Conservation (phyloP, 2,888 invertebrate species). For the Reticulitermes lucifugus region DNA sequence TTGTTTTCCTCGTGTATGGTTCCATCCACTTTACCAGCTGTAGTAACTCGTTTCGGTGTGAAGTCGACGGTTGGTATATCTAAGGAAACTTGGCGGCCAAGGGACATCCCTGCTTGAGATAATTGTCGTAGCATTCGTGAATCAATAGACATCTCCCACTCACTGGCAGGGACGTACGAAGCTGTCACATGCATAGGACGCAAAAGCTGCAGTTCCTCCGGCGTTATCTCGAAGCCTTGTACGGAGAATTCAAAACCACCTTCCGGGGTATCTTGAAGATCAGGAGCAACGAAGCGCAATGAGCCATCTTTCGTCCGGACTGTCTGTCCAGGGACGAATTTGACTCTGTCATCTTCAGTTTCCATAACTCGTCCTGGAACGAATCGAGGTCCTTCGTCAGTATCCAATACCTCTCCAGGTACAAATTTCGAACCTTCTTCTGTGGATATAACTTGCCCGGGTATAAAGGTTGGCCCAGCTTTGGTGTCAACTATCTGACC, state of each 20-base stretch:
- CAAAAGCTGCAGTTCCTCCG: conserved; percentile 64
- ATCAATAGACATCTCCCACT: conserved; percentile 73
- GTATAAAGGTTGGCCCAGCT: conserved; percentile 81
- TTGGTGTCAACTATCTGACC: conserved; percentile 82
- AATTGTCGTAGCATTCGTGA: conserved; percentile 74
- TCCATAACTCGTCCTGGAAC: conserved; percentile 67
- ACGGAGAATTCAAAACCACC: conserved; percentile 76
- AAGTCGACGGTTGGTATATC: conserved; percentile 74
- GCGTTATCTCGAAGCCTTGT: conserved; percentile 73
- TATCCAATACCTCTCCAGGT: conserved; percentile 79
- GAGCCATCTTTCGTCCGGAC: conserved; percentile 66
- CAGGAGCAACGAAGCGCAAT: conserved; percentile 76
- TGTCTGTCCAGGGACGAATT: conserved; percentile 66
- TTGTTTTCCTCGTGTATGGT: conserved; percentile 58
- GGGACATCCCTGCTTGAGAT: conserved; percentile 76
- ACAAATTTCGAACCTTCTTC: conserved; percentile 72
- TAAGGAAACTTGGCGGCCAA: conserved; percentile 73
- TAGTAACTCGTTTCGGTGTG: conserved; percentile 54
- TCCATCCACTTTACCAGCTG: neutral
- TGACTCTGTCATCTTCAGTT: conserved; percentile 62
- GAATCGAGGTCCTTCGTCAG: conserved; percentile 76
- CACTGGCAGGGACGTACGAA: conserved; percentile 60
- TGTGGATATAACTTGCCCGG: conserved; percentile 79
- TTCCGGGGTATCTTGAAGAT: conserved; percentile 74
- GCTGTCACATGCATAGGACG: conserved; percentile 61